These are phyloP conservation scores for Podarcis muralis DNA, from an alignment of 2,113 vertebrate species.

Conservation along the genomic window DNA sequence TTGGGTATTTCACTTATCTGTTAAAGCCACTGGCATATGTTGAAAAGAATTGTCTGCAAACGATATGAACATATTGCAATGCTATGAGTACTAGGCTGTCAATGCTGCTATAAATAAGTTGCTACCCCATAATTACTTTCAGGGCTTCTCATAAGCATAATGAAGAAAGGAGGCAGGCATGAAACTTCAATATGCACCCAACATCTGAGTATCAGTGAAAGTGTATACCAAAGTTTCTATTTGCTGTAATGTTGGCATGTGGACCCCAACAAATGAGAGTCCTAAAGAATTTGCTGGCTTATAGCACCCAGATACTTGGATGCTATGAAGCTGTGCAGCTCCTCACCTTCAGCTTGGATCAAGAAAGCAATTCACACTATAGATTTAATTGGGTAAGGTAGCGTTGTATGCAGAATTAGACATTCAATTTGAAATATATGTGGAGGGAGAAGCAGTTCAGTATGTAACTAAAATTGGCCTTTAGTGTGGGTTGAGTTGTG, in stretches of 20 bases:
- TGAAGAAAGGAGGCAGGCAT: not conserved
- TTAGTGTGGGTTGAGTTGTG: not conserved
- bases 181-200: not conserved
- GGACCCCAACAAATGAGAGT: not conserved
- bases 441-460: not conserved
- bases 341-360: not conserved
- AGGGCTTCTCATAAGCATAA: not conserved
- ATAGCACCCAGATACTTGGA: not conserved
- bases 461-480: not conserved
- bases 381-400: not conserved
- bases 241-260: not conserved
- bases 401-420: not conserved
- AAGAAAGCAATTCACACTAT: not conserved
- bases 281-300: slow-evolving; percentile 1
- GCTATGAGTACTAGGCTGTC: not conserved
- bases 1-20: not conserved
- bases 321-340: not conserved
- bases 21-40: not conserved
- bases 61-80: not conserved
- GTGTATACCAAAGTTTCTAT: not conserved
- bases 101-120: not conserved
- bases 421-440: not conserved
- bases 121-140: no score
- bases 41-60: not conserved
- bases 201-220: not conserved